Percentiles rank a stretch among this genome's conserved stretches.
These are phyloP conservation scores for Sialis fuliginosa DNA, from an alignment of 2,888 invertebrate genomes.

Conservation along the genomic window DNA sequence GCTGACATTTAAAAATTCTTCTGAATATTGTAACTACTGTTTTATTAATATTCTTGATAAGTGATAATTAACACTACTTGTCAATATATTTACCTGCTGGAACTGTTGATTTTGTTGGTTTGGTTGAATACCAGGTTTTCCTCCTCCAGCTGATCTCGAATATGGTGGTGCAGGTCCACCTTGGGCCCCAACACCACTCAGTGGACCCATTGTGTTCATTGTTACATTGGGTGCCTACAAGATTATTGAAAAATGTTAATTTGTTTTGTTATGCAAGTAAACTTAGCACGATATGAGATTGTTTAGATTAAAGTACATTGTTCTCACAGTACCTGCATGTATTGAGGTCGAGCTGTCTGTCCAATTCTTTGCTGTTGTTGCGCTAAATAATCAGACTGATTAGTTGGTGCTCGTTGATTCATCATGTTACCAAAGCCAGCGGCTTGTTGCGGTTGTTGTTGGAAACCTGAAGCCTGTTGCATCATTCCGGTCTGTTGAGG, in stretches of 20 bases:
- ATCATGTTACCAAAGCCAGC: slow-evolving; percentile 19
- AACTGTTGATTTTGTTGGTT: slow-evolving; percentile 42
- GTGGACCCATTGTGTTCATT: slow-evolving; percentile 55
- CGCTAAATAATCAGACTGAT: slow-evolving; percentile 21
- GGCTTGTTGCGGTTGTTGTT: slow-evolving; percentile 17
- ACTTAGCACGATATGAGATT: not conserved
- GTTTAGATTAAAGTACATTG: not conserved
- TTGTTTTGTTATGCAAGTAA: not conserved
- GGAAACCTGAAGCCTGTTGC: slow-evolving; percentile 13
- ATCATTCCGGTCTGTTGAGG: slow-evolving; percentile 14
- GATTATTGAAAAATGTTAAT: slow-evolving; percentile 11
- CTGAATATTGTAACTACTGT: not conserved
- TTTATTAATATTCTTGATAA: not conserved
- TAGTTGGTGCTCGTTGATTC: slow-evolving; percentile 30
- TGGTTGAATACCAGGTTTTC: slow-evolving; percentile 24
- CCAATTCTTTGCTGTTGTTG: slow-evolving; percentile 12
- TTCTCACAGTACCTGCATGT: slow-evolving; percentile 37
- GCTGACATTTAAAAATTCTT: no score
- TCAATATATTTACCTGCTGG: slow-evolving; percentile 27
- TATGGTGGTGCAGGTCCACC: slow-evolving; percentile 63
- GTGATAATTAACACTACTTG: not conserved
- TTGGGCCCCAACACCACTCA: slow-evolving; percentile 26
- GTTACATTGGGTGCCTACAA: slow-evolving; percentile 64
- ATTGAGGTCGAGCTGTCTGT: slow-evolving; percentile 42
- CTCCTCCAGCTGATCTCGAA: slow-evolving; percentile 32